Evolutionary conservation across 2,888 invertebrate genomes (phyloP).

Genomic region (Dryobota labecula): DNA sequence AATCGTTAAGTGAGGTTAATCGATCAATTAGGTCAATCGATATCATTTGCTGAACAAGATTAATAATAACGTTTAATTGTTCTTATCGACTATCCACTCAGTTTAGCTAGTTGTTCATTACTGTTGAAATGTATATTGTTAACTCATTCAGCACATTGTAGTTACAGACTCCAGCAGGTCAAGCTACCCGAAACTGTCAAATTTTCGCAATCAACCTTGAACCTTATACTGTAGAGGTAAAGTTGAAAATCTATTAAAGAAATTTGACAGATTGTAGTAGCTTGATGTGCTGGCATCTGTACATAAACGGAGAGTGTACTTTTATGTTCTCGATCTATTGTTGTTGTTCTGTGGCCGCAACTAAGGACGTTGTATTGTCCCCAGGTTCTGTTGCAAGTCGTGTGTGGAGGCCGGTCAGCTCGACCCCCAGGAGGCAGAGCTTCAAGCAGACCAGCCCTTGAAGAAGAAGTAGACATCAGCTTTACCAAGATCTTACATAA

Average conservation of each 20-base stretch:
- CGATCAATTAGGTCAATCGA: constrained; percentile 41
- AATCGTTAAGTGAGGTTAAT: constrained; percentile 34
- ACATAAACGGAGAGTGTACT: no score
- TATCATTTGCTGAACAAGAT: constrained; percentile 27
- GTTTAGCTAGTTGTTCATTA: constrained; percentile 1
- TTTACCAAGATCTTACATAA: constrained; percentile 45
- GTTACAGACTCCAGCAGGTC: no score
- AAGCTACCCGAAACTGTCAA: no score
- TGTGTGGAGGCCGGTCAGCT: constrained; percentile 97
- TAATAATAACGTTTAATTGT: constrained; percentile 25
- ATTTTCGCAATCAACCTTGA: no score
- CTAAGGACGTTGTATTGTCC: constrained; percentile 6
- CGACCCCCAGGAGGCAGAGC: constrained; percentile 73
- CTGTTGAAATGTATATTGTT: background rate
- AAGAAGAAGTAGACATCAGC: constrained; percentile 70
- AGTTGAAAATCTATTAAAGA: no score
- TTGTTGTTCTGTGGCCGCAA: background rate
- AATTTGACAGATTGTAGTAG: no score
- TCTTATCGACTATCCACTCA: constrained; percentile 10
- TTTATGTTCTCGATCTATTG: background rate
- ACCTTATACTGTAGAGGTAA: no score
- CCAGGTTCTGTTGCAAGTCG: constrained; percentile 97
- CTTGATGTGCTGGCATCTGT: no score
- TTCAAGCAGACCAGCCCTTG: constrained; percentile 76
- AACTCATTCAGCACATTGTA: constrained; percentile 8